These are phyloP conservation scores for Halictus ligatus DNA, from an alignment of 2,888 invertebrate species.

Conservation along the genomic window DNA sequence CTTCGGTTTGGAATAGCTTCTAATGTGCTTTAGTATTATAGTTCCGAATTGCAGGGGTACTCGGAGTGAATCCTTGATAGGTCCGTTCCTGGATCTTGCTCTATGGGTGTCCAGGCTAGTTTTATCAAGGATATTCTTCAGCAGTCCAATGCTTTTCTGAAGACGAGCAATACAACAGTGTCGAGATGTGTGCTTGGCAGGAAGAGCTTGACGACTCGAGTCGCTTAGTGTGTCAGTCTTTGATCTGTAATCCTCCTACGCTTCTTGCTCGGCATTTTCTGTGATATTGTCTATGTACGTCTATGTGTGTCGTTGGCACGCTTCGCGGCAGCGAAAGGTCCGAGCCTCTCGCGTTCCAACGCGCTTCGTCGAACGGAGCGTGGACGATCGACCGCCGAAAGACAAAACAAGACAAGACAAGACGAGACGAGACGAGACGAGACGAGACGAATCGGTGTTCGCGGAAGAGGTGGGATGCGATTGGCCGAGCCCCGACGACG, in stretches of 20 bases:
- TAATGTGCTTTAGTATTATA: too few species aligned
- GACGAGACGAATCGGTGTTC: conserved; percentile 2
- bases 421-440: background rate
- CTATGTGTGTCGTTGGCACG: background rate
- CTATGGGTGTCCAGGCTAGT: too few species aligned
- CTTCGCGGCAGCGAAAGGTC: background rate
- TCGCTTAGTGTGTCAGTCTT: too few species aligned
- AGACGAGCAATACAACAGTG: background rate
- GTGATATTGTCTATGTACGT: background rate
- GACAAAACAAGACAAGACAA: background rate
- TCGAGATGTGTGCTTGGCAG: too few species aligned
- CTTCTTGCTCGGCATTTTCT: background rate
- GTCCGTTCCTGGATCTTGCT: background rate
- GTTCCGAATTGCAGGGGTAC: too few species aligned
- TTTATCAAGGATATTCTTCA: too few species aligned
- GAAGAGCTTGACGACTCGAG: background rate
- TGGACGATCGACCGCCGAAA: too few species aligned
- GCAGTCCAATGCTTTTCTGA: background rate
- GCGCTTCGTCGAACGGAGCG: background rate
- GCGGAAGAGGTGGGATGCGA: background rate
- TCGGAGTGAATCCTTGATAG: too few species aligned
- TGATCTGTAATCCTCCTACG: background rate
- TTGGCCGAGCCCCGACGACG: conserved; percentile 10
- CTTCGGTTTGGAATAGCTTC: too few species aligned
- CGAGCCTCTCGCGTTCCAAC: background rate